phyloP scores from a whole-genome alignment of 2,113 vertebrate species.

The Pogonocichla stellata region DNA sequence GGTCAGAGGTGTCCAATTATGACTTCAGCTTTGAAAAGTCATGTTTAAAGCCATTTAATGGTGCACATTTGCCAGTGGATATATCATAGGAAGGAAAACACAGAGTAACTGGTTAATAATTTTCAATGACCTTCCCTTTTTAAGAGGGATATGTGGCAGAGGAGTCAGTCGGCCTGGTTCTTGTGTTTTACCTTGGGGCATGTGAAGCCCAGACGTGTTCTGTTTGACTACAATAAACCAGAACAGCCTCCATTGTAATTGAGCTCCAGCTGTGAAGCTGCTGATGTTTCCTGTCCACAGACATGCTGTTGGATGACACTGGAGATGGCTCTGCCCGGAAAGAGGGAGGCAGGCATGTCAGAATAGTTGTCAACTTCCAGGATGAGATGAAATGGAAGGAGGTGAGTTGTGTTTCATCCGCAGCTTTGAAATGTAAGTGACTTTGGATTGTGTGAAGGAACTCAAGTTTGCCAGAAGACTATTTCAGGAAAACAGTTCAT shows the following conservation, averaged over 20 bases:
- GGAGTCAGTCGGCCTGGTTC: neutral
- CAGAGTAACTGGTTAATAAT: neutral
- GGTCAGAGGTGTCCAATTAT: conserved; percentile 22
- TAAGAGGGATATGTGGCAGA: neutral
- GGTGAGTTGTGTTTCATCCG: conserved; percentile 74
- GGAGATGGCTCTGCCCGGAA: conserved; percentile 87
- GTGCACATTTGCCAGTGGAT: conserved; percentile 4
- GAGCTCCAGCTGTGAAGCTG: conserved; percentile 49
- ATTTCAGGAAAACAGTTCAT: neutral
- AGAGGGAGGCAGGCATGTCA: conserved; percentile 92
- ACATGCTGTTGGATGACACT: conserved; percentile 93
- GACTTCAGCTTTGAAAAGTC: conserved; percentile 54
- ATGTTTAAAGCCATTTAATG: conserved; percentile 52
- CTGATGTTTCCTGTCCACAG: conserved; percentile 75
- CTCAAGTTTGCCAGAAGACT: neutral
- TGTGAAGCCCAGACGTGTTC: neutral
- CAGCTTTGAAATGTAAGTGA: neutral
- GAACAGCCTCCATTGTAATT: neutral
- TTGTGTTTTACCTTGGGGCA: neutral
- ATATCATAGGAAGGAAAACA: neutral
- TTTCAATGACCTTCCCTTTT: conserved; percentile 14
- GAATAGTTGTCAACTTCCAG: conserved; percentile 89
- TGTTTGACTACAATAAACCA: conserved; percentile 11
- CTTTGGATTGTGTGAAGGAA: neutral
- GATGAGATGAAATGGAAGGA: conserved; percentile 88